Evolutionary conservation across 2,113 vertebrate genomes (phyloP).

Genomic region (Otus sunia): DNA sequence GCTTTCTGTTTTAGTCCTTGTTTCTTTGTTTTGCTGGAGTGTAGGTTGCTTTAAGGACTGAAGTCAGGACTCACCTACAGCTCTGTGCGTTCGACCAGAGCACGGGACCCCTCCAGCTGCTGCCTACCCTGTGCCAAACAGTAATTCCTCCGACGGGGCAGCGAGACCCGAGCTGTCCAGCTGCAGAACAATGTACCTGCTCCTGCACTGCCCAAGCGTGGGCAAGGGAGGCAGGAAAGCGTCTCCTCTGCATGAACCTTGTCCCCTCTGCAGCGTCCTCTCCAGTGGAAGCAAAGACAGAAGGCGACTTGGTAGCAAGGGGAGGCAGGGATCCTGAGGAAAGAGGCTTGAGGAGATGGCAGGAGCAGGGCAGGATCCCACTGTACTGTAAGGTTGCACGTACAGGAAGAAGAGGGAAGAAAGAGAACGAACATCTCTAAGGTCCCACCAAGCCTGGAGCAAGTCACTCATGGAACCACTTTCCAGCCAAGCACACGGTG

Average conservation of each 20-base stretch:
- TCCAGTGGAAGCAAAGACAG: not conserved
- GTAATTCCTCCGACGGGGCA: not conserved
- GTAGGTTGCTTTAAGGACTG: not conserved
- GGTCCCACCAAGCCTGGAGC: not conserved
- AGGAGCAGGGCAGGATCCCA: not conserved
- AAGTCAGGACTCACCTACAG: constrained; percentile 6
- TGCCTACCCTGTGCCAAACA: not conserved
- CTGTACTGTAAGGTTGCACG: fast-evolving
- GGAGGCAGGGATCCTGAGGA: not conserved
- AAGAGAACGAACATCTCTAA: not conserved
- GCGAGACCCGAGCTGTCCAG: not conserved
- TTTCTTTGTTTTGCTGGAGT: not conserved
- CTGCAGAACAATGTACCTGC: not conserved
- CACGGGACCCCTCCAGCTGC: constrained; percentile 20
- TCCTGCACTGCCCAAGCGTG: not conserved
- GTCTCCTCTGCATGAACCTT: not conserved
- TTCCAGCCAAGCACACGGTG: not conserved
- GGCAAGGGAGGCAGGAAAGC: not conserved
- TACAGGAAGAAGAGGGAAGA: not conserved
- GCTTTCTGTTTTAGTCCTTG: not conserved
- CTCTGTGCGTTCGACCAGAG: not conserved
- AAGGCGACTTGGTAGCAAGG: not conserved
- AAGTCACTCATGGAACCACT: not conserved
- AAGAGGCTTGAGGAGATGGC: not conserved
- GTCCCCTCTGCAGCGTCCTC: not conserved